Conservation (phyloP, 2,113 vertebrate genomes). For the Gavialis gangeticus region DNA sequence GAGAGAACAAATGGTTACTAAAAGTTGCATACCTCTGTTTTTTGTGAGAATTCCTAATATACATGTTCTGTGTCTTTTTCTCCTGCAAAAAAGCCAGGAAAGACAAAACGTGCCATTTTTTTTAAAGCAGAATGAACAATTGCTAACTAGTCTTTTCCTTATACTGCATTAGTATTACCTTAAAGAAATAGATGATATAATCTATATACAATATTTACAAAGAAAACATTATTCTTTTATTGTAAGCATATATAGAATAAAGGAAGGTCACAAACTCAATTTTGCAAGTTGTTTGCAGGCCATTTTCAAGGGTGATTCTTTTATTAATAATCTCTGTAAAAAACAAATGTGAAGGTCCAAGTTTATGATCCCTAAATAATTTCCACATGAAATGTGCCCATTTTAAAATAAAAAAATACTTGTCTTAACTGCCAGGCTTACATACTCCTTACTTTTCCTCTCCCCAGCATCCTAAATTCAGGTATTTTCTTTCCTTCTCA, state of each 20-base stretch:
- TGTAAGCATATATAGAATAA: not conserved
- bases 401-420: not conserved
- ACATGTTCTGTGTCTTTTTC: not conserved
- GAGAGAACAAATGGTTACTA: not conserved
- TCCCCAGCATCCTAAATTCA: not conserved
- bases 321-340: not conserved
- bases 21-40: not conserved
- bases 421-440: not conserved
- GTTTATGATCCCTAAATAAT: not conserved
- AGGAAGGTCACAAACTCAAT: not conserved
- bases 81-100: not conserved
- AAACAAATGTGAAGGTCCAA: not conserved
- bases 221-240: not conserved
- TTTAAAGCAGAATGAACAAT: not conserved
- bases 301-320: not conserved
- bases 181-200: not conserved
- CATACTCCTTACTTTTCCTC: not conserved
- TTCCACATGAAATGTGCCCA: not conserved
- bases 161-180: not conserved
- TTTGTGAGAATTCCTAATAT: not conserved
- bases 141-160: not conserved
- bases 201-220: not conserved
- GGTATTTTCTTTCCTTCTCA: not conserved
- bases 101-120: not conserved
- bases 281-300: not conserved